phyloP scores from a whole-genome alignment of 2,797 vertebrate species.

The Merluccius polli region DNA sequence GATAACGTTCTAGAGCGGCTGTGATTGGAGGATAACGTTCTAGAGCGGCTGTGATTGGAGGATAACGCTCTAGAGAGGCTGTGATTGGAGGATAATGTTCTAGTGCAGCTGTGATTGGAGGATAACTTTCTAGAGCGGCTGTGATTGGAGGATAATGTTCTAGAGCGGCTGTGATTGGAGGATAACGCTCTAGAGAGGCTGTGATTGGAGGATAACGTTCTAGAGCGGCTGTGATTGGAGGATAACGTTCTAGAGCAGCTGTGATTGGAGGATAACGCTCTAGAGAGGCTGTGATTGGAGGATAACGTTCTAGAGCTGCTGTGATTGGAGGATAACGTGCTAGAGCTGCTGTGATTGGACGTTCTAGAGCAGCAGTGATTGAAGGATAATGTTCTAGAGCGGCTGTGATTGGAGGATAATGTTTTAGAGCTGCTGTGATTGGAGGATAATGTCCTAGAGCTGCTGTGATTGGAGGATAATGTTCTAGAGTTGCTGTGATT shows the following conservation, averaged over 20 bases:
- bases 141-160: no score
- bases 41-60: no score
- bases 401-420: background rate
- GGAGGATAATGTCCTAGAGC: no score
- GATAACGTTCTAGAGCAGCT: background rate
- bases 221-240: background rate
- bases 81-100: no score
- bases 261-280: background rate
- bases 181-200: no score
- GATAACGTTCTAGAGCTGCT: background rate
- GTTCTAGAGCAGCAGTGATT: no score
- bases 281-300: background rate
- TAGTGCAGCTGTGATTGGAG: no score
- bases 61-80: no score
- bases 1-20: no score
- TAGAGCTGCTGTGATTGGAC: background rate
- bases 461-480: background rate
- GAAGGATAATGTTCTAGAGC: background rate
- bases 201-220: background rate
- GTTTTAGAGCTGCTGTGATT: background rate
- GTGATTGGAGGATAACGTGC: background rate
- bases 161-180: no score
- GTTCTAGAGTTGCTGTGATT: background rate
- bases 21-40: no score
- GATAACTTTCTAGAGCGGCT: no score